Base-by-base conservation (phyloP, 2,888 invertebrate genomes). In the Heliconius sara region DNA sequence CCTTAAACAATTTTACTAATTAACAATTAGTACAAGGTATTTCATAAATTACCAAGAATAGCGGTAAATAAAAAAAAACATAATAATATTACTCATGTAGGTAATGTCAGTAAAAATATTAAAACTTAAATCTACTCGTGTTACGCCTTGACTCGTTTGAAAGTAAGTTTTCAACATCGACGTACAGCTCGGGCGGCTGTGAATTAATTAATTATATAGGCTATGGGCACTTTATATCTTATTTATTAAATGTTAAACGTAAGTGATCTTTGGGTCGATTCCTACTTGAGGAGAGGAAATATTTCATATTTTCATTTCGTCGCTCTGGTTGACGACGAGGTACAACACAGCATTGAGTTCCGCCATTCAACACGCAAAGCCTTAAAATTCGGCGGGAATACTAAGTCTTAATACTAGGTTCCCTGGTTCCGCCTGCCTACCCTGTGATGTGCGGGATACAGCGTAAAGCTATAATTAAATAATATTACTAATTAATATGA, bases 111-210 rank as follows among this genome's bases (percentile, higher is more conserved):
- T 43, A 72, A 72, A 43, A 70, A 68, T 65, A 70, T 73, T 76
- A 78, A 77, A 77, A 77, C 71, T 68, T 68, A 79, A 73, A 73
- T 60, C n/a, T 73, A 73, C 60, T 73, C 60, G 34, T 57, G 6
- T 77, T 79, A 66, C 68, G 68, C 60, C 68, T 77, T 77, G 80
- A 77, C 39, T 79, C 76, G 76, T 79, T 84, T 74, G 84, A 66
- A 71, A 84, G 39, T 72, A 81, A 30, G 60, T 81, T 78, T 76
- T 81, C 82, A 52, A 86, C 84, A 74, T 88, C 87, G 9, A 87
- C 74, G 76, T 87, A 88, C 19, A 84, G 80, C 65, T 86, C 87
- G 7, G 84, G 76, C 39, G 86, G 84, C 88, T 90, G 87, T 84
- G 81, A 84, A 74, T 67, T 81, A 78, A 82, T 0, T 81, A 82